Percentiles rank a stretch among this genome's conserved stretches.
Evolutionary conservation across 1,140 invertebrate species (phyloP).

Genomic region (Pollicipes pollicipes): DNA sequence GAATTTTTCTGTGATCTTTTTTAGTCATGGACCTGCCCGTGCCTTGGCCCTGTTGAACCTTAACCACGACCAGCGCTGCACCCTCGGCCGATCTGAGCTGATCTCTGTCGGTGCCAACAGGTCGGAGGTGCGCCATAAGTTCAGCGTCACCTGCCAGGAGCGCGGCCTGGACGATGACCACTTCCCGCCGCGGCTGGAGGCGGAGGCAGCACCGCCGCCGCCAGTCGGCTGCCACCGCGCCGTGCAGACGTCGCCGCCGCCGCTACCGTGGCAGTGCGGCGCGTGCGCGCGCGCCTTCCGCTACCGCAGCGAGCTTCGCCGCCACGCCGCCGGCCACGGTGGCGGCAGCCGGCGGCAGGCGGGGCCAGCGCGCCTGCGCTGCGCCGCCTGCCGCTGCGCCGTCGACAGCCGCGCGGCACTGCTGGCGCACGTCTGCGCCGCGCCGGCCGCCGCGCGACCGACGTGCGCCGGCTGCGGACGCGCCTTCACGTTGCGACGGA

Average conservation of each 20-base stretch:
- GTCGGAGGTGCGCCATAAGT: not conserved
- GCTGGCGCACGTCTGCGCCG: not conserved
- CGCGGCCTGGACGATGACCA: not conserved
- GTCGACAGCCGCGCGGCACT: not conserved
- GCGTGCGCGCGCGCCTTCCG: not conserved
- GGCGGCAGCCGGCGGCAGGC: not conserved
- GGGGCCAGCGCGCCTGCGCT: not conserved
- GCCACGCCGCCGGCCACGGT: not conserved
- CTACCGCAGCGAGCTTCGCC: not conserved
- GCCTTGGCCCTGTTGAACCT: no score
- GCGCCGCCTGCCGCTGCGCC: not conserved
- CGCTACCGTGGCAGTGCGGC: not conserved
- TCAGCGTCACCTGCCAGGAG: not conserved
- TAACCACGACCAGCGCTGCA: no score
- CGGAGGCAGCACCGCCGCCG: no score
- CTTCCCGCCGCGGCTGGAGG: not conserved
- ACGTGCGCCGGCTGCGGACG: not conserved
- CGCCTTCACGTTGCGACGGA: not conserved
- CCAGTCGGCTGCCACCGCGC: not conserved
- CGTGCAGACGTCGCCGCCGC: not conserved
- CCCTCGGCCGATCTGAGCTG: no score
- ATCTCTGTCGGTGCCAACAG: no score
- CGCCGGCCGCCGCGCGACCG: no score
- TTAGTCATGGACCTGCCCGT: no score
- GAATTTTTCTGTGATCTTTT: no score